phyloP scores from a whole-genome alignment of 2,113 vertebrate species.

The Ciconia stormi region DNA sequence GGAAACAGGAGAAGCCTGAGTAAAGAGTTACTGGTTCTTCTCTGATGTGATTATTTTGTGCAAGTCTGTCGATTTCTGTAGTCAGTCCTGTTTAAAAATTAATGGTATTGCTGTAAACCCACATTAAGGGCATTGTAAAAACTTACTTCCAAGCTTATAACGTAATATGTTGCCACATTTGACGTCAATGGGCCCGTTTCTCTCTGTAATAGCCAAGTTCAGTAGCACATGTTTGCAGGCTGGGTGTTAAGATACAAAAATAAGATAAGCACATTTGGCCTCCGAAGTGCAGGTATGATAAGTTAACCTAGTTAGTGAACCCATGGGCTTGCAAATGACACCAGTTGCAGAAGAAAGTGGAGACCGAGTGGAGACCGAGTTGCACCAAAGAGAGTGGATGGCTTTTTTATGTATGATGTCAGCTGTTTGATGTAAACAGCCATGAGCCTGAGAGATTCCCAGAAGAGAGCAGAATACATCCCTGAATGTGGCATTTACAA shows the following conservation, averaged over 20 bases:
- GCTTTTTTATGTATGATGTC: not conserved
- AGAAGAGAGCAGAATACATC: not conserved
- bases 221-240: not conserved
- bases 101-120: not conserved
- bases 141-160: not conserved
- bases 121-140: not conserved
- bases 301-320: not conserved
- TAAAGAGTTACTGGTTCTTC: not conserved
- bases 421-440: not conserved
- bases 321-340: not conserved
- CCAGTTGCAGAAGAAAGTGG: not conserved
- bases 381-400: not conserved
- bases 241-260: not conserved
- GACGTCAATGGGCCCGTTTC: not conserved
- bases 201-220: not conserved
- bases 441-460: not conserved
- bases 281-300: not conserved
- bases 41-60: not conserved
- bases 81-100: not conserved
- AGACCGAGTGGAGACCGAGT: not conserved
- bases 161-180: not conserved
- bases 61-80: not conserved
- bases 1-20: not conserved
- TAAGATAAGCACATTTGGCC: not conserved
- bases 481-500: not conserved